Conservation (phyloP, 1,140 invertebrate species). For the Drosophila punjabiensis region DNA sequence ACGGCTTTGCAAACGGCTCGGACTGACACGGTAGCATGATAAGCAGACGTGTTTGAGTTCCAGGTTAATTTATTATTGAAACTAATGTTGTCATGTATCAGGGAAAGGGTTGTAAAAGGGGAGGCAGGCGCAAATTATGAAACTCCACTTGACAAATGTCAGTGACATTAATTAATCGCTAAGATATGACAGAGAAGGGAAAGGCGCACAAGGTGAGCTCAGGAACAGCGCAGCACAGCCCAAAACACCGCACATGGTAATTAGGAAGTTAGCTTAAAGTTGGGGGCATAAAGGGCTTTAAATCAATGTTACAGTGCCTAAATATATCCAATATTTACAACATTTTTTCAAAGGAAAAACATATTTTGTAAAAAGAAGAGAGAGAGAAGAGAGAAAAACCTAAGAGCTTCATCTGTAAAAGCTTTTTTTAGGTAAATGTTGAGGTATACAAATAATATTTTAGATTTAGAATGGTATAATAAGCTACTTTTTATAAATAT, state of each 20-base stretch:
- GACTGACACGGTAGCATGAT: conserved; percentile 63
- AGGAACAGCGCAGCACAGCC: not conserved
- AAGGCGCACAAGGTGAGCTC: not conserved
- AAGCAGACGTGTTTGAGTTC: conserved; percentile 66
- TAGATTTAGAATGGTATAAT: no score
- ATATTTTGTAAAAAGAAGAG: not conserved
- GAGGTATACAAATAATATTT: no score
- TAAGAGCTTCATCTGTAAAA: no score
- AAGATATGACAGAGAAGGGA: conserved; percentile 38
- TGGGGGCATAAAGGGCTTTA: not conserved
- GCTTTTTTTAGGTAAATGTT: no score
- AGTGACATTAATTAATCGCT: conserved; percentile 72
- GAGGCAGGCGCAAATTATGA: conserved; percentile 61
- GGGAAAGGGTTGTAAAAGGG: not conserved
- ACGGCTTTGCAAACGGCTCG: not conserved
- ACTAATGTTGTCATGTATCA: conserved; percentile 59
- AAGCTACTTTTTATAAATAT: no score
- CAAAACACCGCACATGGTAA: conserved; percentile 1
- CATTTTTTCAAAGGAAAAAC: not conserved
- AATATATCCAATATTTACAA: not conserved
- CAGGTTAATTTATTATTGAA: conserved; percentile 79
- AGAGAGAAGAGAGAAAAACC: no score
- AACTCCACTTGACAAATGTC: conserved; percentile 72
- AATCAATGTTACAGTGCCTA: not conserved
- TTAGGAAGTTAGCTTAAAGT: not conserved